phyloP scores from a whole-genome alignment of 2,113 vertebrate species.

The Cheirogaleus medius region DNA sequence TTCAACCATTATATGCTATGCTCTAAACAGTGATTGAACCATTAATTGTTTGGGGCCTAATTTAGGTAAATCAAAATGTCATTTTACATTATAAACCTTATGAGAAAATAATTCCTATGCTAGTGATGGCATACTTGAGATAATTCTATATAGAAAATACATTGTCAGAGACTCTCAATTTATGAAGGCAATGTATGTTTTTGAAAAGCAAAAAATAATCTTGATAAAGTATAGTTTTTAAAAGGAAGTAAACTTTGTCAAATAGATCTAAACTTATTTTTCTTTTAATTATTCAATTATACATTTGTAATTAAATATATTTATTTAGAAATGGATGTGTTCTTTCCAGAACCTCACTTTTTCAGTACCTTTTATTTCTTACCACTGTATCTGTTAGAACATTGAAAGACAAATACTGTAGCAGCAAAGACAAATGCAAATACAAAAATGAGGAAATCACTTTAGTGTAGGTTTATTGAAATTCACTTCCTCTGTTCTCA shows the following conservation, averaged over 20 bases:
- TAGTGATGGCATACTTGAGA: not conserved
- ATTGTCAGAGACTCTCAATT: not conserved
- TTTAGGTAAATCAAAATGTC: not conserved
- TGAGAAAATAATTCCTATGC: not conserved
- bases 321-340: not conserved
- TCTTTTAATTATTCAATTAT: not conserved
- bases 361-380: not conserved
- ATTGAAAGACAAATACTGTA: not conserved
- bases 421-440: not conserved
- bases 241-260: not conserved
- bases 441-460: not conserved
- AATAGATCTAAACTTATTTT: not conserved
- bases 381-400: not conserved
- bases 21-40: not conserved
- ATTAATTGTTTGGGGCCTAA: not conserved
- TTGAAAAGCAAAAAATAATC: slow-evolving; percentile 7
- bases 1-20: not conserved
- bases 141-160: not conserved
- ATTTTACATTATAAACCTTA: not conserved
- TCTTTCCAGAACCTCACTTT: not conserved
- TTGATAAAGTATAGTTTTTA: not conserved
- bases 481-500: not conserved
- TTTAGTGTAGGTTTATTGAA: not conserved
- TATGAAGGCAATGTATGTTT: not conserved
- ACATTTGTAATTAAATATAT: not conserved